phyloP scores from a whole-genome alignment of 2,113 vertebrate genomes.

The Chaetura pelagica region DNA sequence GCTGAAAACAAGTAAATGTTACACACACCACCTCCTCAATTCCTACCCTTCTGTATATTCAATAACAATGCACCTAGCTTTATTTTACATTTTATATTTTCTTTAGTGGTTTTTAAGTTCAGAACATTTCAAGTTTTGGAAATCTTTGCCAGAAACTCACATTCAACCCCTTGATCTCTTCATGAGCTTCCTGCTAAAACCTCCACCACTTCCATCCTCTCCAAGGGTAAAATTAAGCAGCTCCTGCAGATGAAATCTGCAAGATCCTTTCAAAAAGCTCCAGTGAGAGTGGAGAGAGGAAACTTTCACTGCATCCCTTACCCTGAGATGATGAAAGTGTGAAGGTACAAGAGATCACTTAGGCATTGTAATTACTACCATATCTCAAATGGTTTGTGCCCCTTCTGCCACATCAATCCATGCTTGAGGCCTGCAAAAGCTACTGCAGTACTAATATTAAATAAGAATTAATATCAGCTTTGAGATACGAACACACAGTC shows the following conservation, averaged over 20 bases:
- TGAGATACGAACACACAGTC: neutral
- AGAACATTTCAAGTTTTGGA: neutral
- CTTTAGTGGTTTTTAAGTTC: neutral
- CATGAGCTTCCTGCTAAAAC: neutral
- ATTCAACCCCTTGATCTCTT: neutral
- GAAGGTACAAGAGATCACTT: neutral
- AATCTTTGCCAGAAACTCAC: neutral
- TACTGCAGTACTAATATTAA: neutral
- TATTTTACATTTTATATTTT: neutral
- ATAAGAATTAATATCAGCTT: neutral
- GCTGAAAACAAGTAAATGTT: neutral
- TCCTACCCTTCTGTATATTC: neutral
- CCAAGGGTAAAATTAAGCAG: rapidly evolving
- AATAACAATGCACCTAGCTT: neutral
- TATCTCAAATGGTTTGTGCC: neutral
- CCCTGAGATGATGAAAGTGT: neutral
- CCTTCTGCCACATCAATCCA: neutral
- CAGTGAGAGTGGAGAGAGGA: neutral
- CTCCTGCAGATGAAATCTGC: neutral
- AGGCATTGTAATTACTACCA: rapidly evolving
- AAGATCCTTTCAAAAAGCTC: neutral
- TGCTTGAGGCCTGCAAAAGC: neutral
- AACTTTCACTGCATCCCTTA: neutral
- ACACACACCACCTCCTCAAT: too few species aligned
- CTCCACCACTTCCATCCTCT: neutral